A percentile compares a stretch with the other conserved stretches of the same genome.
These are phyloP conservation scores for Vipera ursinii DNA, from an alignment of 2,797 vertebrate genomes.

Conservation along the genomic window DNA sequence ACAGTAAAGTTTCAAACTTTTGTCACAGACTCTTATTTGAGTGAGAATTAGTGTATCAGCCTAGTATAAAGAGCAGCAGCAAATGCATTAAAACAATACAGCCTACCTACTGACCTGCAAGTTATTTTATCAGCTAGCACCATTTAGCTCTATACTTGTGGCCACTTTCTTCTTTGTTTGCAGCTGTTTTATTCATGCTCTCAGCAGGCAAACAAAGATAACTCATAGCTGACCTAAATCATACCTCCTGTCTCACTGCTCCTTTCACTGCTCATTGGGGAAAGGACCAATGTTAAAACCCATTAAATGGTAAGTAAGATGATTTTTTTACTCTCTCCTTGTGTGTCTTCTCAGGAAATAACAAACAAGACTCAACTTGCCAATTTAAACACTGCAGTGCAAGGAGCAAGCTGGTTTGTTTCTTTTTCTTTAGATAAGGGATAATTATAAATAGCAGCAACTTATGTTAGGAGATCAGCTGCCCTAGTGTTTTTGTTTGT, in stretches of 20 bases:
- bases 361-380: slow-evolving; percentile 28
- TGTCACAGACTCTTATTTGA: slow-evolving; percentile 56
- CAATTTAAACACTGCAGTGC: slow-evolving; percentile 45
- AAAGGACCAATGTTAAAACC: slow-evolving; percentile 38
- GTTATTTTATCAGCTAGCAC: slow-evolving; percentile 37
- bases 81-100: slow-evolving; percentile 61
- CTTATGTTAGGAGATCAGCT: slow-evolving; percentile 52
- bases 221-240: slow-evolving; percentile 66
- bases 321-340: slow-evolving; percentile 33
- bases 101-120: slow-evolving; percentile 53
- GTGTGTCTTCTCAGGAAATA: slow-evolving; percentile 10
- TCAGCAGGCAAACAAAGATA: slow-evolving; percentile 62
- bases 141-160: slow-evolving; percentile 41
- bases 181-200: slow-evolving; percentile 61
- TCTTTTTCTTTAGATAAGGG: slow-evolving; percentile 4
- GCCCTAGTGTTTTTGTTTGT: slow-evolving; percentile 10
- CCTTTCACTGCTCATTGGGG: slow-evolving; percentile 56
- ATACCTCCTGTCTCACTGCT: slow-evolving; percentile 67
- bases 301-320: slow-evolving; percentile 57
- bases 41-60: slow-evolving; percentile 64
- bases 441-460: slow-evolving; percentile 44
- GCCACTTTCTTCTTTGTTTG: slow-evolving; percentile 40
- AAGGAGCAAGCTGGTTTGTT: slow-evolving; percentile 35
- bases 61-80: slow-evolving; percentile 66
- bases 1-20: slow-evolving; percentile 56